Evolutionary conservation across 2,888 invertebrate genomes (phyloP), one percentile per base, ranked within the genome.

Genomic region (Seladonia tumulorum): DNA sequence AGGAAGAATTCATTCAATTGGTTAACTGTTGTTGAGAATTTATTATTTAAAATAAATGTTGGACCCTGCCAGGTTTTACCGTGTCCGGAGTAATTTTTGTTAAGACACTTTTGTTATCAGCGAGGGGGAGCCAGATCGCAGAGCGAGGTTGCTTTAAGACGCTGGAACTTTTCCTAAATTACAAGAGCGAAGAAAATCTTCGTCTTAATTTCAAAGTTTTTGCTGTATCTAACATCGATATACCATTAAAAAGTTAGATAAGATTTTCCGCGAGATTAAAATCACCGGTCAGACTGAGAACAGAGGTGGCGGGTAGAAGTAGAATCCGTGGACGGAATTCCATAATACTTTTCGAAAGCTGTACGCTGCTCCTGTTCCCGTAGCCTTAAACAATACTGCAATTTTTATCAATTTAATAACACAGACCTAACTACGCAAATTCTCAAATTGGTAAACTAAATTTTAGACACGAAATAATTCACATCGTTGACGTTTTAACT

Each of bases 231-330:
- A 86, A 81, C 74, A 83, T 78, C 80, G 75, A 79, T 85, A 79
- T 72, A 77, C 80, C 83, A 86, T 86, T 80, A 80, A 81, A 79
- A 86, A 84, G 78, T 86, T 86, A 81, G 86, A 84, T 81, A 84
- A 73, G 73, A 72, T 73, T 73, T 79, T 47, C 72, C 57, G 42
- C 16, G 49, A 73, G 86, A 84, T 86, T 86, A 84, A 84, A 76
- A 84, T 84, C 79, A 18, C 57, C 16, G 77, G 45, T 22, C 39
- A 49, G 68, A 45, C 68, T 35, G 45, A 22, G 49, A 45, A 74
- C 22, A 49, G n/a, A 22, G 29, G 42, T 39, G 42, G 8, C 18
- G 22, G 39, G 14, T 47, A 53, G 18, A 16, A 53, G 49, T n/a
- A 22, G 29, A 60, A 73, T 53, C 49, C 49, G 25, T 22, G 12